Conservation (phyloP, 2,888 invertebrate species). For the Chrysolina haemoptera region DNA sequence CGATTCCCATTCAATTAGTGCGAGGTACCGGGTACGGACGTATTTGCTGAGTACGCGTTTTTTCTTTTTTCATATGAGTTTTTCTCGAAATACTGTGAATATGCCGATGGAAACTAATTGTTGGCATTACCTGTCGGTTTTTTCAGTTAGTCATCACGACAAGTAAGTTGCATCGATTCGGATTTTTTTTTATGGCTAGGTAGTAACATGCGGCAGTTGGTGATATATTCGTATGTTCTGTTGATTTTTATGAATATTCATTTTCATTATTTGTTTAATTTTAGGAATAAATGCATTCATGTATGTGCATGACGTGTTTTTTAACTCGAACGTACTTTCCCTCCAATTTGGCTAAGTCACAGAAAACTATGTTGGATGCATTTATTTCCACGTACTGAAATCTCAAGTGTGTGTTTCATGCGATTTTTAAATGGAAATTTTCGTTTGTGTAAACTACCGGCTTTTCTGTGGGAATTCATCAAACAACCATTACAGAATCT, state of each 20-base stretch:
- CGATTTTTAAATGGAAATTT: no score
- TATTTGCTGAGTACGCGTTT: slow-evolving; percentile 6
- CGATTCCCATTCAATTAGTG: slow-evolving; percentile 45
- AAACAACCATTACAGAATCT: no score
- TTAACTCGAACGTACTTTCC: not conserved
- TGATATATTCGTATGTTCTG: not conserved
- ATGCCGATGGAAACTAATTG: not conserved
- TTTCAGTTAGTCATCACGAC: slow-evolving; percentile 8
- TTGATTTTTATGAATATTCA: not conserved
- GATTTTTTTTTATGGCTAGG: no score
- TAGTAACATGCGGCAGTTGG: not conserved
- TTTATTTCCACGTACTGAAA: no score
- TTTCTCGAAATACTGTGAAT: not conserved
- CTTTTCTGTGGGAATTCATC: no score
- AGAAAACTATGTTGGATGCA: no score
- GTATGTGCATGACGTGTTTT: not conserved
- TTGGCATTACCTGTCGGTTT: not conserved
- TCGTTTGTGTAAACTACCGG: no score
- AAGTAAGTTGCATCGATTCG: not conserved
- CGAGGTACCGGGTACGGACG: slow-evolving; percentile 39
- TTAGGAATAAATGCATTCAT: not conserved
- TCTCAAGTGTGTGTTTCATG: no score
- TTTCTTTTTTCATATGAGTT: not conserved
- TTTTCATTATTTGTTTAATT: not conserved
- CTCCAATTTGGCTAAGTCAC: not conserved